A percentile compares a stretch with the other conserved stretches of the same genome.
Evolutionary conservation across 2,888 invertebrate genomes (phyloP).

Genomic region (Noctua fimbriata): DNA sequence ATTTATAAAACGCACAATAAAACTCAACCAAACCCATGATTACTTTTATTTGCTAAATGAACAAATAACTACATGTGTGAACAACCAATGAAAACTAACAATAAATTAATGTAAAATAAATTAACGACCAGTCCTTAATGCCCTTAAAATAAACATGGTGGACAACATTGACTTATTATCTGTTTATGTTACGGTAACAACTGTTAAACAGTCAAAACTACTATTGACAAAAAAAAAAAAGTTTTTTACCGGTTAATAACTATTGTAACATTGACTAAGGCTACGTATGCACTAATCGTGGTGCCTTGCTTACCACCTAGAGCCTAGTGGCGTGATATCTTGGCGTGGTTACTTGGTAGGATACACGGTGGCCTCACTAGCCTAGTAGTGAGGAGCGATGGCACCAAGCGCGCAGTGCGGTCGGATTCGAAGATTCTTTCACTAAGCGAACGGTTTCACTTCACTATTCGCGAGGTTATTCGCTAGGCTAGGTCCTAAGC

Average conservation of each 20-base stretch:
- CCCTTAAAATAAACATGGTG: conserved; percentile 50
- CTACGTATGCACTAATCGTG: neutral
- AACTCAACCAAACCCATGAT: conserved; percentile 33
- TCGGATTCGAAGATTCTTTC: neutral
- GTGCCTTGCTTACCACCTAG: neutral
- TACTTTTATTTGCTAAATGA: conserved; percentile 45
- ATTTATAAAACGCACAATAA: conserved; percentile 18
- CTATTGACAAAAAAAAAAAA: neutral
- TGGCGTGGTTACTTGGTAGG: neutral
- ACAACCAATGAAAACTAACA: conserved; percentile 45
- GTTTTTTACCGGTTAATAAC: neutral
- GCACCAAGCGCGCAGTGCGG: neutral
- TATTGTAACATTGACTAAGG: neutral
- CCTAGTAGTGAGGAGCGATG: neutral
- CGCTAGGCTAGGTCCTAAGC: neutral
- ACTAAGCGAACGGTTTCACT: neutral
- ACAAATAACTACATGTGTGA: conserved; percentile 45
- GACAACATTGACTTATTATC: conserved; percentile 61
- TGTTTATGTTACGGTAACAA: conserved; percentile 16
- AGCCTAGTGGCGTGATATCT: neutral
- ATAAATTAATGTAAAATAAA: conserved; percentile 45
- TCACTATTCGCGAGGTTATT: neutral
- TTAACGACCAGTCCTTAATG: conserved; percentile 36
- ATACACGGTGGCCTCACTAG: neutral
- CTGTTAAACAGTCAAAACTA: neutral